These are phyloP conservation scores for Cephalopachus bancanus DNA, from an alignment of 2,797 vertebrate genomes.

Conservation along the genomic window DNA sequence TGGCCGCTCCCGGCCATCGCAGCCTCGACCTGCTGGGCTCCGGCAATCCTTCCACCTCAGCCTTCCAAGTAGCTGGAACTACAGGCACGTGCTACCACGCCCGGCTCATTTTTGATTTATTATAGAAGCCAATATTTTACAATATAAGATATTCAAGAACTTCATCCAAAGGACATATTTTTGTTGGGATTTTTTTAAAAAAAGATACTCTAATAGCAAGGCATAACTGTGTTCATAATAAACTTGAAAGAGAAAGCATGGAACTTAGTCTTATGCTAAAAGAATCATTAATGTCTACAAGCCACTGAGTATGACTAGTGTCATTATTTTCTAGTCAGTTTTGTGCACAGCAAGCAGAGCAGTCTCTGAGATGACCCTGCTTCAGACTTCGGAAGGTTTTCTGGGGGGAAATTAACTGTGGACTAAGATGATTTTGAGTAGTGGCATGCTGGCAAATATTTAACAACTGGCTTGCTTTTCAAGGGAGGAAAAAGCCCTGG, in stretches of 20 bases:
- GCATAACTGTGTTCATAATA: neutral
- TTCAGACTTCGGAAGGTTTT: neutral
- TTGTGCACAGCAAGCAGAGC: neutral
- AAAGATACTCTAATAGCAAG: neutral
- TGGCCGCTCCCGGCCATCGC: no score
- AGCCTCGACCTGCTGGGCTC: no score
- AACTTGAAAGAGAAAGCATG: constrained; percentile 57
- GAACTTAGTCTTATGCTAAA: constrained; percentile 63
- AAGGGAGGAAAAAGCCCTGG: neutral
- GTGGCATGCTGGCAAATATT: neutral
- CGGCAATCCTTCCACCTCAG: no score
- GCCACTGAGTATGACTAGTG: no score
- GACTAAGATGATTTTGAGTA: neutral
- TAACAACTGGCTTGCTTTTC: neutral
- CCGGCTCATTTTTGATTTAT: no score
- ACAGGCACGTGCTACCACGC: no score
- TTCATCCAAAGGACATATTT: neutral
- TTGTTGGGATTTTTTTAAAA: neutral
- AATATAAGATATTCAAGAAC: neutral
- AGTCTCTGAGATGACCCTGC: neutral
- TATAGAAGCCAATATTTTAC: constrained; percentile 20
- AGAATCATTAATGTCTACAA: constrained; percentile 64
- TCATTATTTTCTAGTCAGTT: neutral
- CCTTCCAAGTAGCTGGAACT: no score
- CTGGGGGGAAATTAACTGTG: neutral